Evolutionary conservation across 2,797 vertebrate species (phyloP).

Genomic region (Gadopsis marmoratus): DNA sequence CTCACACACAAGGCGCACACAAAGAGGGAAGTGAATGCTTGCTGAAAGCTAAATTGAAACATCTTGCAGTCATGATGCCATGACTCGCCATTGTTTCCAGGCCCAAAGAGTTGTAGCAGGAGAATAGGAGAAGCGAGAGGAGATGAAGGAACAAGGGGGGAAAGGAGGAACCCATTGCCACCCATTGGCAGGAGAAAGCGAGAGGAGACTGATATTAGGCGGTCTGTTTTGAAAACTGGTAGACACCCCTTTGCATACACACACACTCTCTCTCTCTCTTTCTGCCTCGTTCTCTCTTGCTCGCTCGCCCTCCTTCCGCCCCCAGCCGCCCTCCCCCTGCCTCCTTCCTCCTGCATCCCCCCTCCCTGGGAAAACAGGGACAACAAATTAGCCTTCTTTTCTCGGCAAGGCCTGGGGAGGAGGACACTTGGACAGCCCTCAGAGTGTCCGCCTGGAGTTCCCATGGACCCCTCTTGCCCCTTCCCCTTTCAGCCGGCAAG

Average conservation of each 20-base stretch:
- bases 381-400: slow-evolving; percentile 93
- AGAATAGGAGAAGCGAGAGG: slow-evolving; percentile 67
- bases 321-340: slow-evolving; percentile 24
- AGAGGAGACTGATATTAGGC: slow-evolving; percentile 83
- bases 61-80: slow-evolving; percentile 82
- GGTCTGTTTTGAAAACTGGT: slow-evolving; percentile 83
- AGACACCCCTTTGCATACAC: slow-evolving; percentile 70
- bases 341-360: slow-evolving; percentile 77
- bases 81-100: slow-evolving; percentile 72
- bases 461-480: slow-evolving; percentile 91
- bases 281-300: slow-evolving; percentile 50
- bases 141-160: slow-evolving; percentile 65
- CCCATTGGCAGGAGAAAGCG: slow-evolving; percentile 76
- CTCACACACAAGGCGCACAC: slow-evolving; percentile 51
- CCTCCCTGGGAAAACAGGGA: slow-evolving; percentile 92
- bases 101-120: slow-evolving; percentile 66
- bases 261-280: slow-evolving; percentile 22
- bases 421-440: slow-evolving; percentile 90
- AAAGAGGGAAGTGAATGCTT: slow-evolving; percentile 59
- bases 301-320: slow-evolving; percentile 43
- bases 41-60: slow-evolving; percentile 81
- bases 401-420: slow-evolving; percentile 84
- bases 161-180: slow-evolving; percentile 64
- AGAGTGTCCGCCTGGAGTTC: slow-evolving; percentile 89
- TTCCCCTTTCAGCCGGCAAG: slow-evolving; percentile 87